Evolutionary conservation across 2,113 vertebrate genomes (phyloP), one percentile per base, ranked within the genome.

Genomic region (Mustelus asterias): DNA sequence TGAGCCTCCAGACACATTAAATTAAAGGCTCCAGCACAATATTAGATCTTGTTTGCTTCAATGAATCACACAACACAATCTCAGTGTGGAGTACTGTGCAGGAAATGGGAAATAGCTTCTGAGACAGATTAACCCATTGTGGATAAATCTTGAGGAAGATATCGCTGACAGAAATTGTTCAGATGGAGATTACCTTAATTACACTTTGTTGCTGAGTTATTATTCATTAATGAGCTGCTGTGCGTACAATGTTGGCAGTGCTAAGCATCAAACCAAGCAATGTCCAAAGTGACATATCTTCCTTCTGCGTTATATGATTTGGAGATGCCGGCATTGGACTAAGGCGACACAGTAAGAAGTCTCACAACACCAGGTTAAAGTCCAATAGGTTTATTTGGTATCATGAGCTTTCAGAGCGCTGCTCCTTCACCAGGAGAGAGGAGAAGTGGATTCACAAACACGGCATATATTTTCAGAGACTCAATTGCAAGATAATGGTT

Each of bases 41-140:
- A 76, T 95, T 95, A 70, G 26, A 95, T 95, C 67, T 70, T 33
- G 67, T 95, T 95, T 95, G 94, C 69, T 70, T 72, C 94, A 72
- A 95, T 95, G 94, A 95, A 95, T 95, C 94, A 95, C 41, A 72
- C 69, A 48, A 48, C 24, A 70, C 69, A 69, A 94, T 94, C 9
- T 95, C 24, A 54, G 26, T 54, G 11, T 54, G 44, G 94, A 95
- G 67, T 72, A 95, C 22, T 95, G 69, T 44, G 29, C 44, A 24
- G 94, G 67, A 72, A 69, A 48, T 76, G 72, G 72, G 94, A 95
- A 95, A 95, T 72, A 95, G 94, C 94, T 95, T 76, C 41, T 6
- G 70, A 95, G 13, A 54, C 69, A 48, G 67, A 95, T 95, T 95
- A 95, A 69, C 13, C 26, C 41, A 76, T 41, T 54, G 69, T 44